Conservation (phyloP, 2,797 vertebrate genomes). For the Acrocephalus scirpaceus region DNA sequence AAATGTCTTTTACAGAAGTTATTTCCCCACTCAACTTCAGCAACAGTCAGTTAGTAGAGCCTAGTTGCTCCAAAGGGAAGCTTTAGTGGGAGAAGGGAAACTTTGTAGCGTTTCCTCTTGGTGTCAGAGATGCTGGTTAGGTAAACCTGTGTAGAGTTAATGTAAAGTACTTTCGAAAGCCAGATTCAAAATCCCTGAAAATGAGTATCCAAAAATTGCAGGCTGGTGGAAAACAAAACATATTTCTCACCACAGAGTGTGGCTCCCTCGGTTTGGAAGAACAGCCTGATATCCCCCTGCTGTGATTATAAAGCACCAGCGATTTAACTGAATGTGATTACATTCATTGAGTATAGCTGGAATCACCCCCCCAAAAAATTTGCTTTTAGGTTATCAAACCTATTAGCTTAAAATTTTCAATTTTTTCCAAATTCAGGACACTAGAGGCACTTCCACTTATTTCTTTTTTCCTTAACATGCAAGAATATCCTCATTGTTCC, state of each 20-base stretch:
- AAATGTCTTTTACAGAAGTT: background rate
- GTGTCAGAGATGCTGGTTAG: background rate
- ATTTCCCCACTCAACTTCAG: background rate
- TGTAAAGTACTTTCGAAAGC: background rate
- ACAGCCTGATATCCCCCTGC: fast-evolving
- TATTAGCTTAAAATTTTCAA: background rate
- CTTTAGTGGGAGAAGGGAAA: background rate
- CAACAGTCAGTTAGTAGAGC: background rate
- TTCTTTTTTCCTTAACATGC: background rate
- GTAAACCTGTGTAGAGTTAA: background rate
- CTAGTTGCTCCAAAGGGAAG: background rate
- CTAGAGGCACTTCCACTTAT: background rate
- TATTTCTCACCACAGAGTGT: background rate
- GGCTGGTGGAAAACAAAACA: background rate
- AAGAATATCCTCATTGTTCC: background rate
- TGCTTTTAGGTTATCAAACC: background rate
- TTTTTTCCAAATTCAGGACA: background rate
- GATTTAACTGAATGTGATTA: fast-evolving
- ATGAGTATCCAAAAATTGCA: background rate
- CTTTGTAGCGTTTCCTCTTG: background rate
- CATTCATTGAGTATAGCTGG: background rate
- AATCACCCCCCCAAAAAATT: background rate
- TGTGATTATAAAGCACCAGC: background rate
- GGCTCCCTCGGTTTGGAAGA: background rate
- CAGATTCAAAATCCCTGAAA: background rate